Base-by-base conservation (phyloP, 1,140 invertebrate species). In the Sitodiplosis mosellana region DNA sequence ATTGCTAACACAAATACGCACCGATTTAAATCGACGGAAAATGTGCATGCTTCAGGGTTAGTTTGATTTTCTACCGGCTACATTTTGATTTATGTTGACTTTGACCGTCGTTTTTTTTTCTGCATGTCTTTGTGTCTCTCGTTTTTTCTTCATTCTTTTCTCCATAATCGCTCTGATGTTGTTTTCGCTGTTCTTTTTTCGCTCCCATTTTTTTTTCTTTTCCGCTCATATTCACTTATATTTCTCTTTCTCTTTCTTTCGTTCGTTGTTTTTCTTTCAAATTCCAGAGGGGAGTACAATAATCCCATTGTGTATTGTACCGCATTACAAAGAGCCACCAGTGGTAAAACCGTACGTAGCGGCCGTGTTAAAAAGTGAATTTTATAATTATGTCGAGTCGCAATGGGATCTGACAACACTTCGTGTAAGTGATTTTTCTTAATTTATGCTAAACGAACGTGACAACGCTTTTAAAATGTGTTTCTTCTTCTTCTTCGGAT, bases 381-480 rank as follows among this genome's bases (percentile, higher is more conserved):
- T 50, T 43, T 47, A 41, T 34, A 50, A 50, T 18, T 50, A 42
- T 43, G 21, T 40, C 49, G 59, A 65, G 7, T 77, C 80, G 56
- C 77, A 84, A 46, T 92, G 87, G 87, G 88, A 92, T 67, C 73
- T 92, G 41, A 91, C 88, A 6, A 92, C 87, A 10, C 85, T 90
- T 55, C 78, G 83, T 69, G 75, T 79, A 43, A 57, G 55, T 53
- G 18, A 48, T 41, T 41, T 15, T 17, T 20, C 21, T 8, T 14
- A 45, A n/a, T n/a, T 27, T 45, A 12, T 45, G n/a, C n/a, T n/a
- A n/a, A n/a, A n/a, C n/a, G n/a, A n/a, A n/a, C n/a, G n/a, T n/a
- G n/a, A n/a, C n/a, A n/a, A n/a, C n/a, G n/a, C n/a, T n/a, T n/a
- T n/a, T n/a, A n/a, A n/a, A n/a, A n/a, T n/a, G n/a, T n/a, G n/a